These are phyloP conservation scores for Coregonus ussuriensis DNA, from an alignment of 2,797 vertebrate species.

Conservation along the genomic window DNA sequence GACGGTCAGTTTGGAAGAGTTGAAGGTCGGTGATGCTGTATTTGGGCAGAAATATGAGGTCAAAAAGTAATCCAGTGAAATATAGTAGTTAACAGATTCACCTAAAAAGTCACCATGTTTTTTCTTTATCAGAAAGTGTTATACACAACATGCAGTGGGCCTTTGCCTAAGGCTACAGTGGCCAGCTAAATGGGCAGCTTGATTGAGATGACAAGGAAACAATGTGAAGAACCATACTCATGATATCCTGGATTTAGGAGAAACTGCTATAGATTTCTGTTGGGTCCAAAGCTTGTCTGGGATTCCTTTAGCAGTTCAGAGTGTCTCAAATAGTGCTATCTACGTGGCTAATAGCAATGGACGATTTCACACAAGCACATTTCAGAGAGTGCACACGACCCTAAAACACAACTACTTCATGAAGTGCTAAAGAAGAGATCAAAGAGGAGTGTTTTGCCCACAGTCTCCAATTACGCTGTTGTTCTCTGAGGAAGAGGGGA, in stretches of 20 bases:
- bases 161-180: too few relatives aligned
- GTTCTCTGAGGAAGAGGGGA: neutral
- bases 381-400: neutral
- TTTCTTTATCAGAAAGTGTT: too few relatives aligned
- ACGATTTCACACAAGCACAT: neutral
- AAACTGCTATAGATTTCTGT: neutral
- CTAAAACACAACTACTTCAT: neutral
- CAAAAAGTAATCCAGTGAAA: neutral
- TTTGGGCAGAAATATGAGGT: neutral
- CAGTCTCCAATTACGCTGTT: neutral
- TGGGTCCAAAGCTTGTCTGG: neutral
- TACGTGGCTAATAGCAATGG: neutral
- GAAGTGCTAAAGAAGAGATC: neutral
- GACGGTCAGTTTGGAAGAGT: slow-evolving; percentile 26
- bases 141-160: too few relatives aligned
- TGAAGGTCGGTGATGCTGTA: slow-evolving; percentile 15
- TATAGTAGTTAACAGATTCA: neutral
- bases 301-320: neutral
- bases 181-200: too few relatives aligned
- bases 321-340: neutral
- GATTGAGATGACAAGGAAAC: too few relatives aligned
- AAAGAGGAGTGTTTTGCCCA: neutral
- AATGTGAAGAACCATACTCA: neutral
- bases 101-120: neutral
- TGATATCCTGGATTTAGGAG: too few relatives aligned